A percentile compares a stretch with the other conserved stretches of the same genome.
Conservation (phyloP, 2,888 invertebrate genomes). For the Heterodera filipjevi region DNA sequence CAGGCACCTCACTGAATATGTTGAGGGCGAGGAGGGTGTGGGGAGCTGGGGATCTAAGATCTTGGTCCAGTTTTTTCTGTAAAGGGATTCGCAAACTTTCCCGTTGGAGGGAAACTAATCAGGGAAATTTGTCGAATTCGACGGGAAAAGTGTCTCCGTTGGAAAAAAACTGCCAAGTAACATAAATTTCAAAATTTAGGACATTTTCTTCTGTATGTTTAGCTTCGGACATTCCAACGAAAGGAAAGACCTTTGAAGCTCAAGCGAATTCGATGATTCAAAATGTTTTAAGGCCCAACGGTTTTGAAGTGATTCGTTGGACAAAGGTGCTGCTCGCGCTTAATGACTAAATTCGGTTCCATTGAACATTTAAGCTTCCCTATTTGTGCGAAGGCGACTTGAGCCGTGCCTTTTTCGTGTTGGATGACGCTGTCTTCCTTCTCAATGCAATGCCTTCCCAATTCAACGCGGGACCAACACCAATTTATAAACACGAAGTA, state of each 20-base stretch:
- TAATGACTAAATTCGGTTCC: too few species aligned
- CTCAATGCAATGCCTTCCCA: constrained; percentile 33
- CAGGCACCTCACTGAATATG: too few species aligned
- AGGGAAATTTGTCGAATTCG: constrained; percentile 85
- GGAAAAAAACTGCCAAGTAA: background rate
- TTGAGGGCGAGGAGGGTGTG: too few species aligned
- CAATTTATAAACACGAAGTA: background rate
- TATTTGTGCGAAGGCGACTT: constrained; percentile 93
- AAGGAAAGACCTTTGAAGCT: constrained; percentile 69
- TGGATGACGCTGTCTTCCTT: constrained; percentile 59
- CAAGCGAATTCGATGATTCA: constrained; percentile 78
- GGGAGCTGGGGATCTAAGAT: too few species aligned
- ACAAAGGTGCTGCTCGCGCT: constrained; percentile 70
- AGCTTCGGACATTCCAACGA: constrained; percentile 65
- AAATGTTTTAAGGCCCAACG: constrained; percentile 73
- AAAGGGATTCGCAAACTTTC: too few species aligned
- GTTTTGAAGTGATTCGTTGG: constrained; percentile 80
- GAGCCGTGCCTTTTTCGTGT: constrained; percentile 51
- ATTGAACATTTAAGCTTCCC: constrained; percentile 73
- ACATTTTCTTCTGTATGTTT: too few species aligned
- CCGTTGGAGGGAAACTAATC: too few species aligned
- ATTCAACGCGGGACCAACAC: background rate
- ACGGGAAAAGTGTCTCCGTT: too few species aligned
- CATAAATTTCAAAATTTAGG: too few species aligned
- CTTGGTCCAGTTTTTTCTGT: too few species aligned